Evolutionary conservation across 2,113 vertebrate species (phyloP).

Genomic region (Micromys minutus): DNA sequence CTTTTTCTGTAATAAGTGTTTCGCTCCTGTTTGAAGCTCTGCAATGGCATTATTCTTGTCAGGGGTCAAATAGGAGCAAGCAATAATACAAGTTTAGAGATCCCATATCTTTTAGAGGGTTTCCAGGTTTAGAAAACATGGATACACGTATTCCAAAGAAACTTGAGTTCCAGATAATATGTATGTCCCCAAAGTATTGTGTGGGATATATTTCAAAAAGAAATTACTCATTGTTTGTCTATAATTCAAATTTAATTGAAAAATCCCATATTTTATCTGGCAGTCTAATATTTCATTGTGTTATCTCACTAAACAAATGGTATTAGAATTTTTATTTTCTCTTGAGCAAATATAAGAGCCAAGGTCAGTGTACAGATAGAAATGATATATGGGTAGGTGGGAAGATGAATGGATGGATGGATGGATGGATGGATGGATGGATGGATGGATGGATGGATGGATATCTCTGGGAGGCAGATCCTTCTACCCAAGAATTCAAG

Average conservation of each 20-base stretch:
- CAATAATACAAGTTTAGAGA: conserved; percentile 8
- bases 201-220: not conserved
- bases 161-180: conserved; percentile 49
- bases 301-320: conserved; percentile 19
- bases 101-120: not conserved
- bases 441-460: no score
- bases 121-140: conserved; percentile 33
- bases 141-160: not conserved
- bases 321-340: not conserved
- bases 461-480: not conserved
- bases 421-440: not conserved
- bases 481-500: not conserved
- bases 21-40: not conserved
- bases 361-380: not conserved
- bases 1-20: not conserved
- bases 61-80: not conserved
- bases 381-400: not conserved
- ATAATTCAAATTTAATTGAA: conserved; percentile 4
- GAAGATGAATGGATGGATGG: not conserved
- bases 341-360: not conserved
- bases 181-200: not conserved
- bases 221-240: conserved; percentile 4
- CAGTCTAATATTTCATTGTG: not conserved
- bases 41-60: not conserved
- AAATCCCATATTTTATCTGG: not conserved